Evolutionary conservation across 2,888 invertebrate species (phyloP).

Genomic region (Campaea margaritaria): DNA sequence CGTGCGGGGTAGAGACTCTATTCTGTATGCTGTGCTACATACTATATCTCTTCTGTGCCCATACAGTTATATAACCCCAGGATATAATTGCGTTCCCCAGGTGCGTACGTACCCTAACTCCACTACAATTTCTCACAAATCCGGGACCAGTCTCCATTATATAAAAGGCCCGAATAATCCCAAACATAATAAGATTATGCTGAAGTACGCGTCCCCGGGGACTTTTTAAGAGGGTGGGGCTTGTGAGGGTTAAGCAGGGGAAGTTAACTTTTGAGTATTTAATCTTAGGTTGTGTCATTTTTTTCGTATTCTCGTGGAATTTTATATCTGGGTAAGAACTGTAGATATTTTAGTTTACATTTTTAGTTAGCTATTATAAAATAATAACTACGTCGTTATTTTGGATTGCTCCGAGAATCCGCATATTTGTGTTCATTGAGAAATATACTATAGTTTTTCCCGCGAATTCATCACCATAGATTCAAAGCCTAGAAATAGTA

Average conservation of each 20-base stretch:
- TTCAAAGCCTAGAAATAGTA: too few species aligned
- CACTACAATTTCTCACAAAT: conserved; percentile 21
- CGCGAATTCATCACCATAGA: too few species aligned
- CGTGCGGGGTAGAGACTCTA: too few species aligned
- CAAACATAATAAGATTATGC: conserved; percentile 31
- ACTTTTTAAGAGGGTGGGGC: conserved; percentile 20
- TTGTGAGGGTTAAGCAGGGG: conserved; percentile 8
- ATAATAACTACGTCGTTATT: too few species aligned
- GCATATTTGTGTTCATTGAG: too few species aligned
- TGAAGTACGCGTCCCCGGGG: conserved; percentile 14
- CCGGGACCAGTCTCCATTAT: conserved; percentile 24
- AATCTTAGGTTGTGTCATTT: neutral
- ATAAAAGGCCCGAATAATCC: conserved; percentile 29
- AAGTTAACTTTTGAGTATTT: conserved; percentile 12
- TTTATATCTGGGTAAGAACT: too few species aligned
- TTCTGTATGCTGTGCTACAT: too few species aligned
- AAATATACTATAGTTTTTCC: too few species aligned
- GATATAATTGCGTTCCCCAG: conserved; percentile 7
- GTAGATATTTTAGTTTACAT: too few species aligned
- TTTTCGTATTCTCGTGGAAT: neutral
- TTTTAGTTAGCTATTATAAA: too few species aligned
- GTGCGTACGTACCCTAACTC: conserved; percentile 15
- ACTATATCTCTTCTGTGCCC: too few species aligned
- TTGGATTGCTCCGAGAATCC: too few species aligned
- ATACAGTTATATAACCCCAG: neutral